Percentiles rank a stretch among this genome's conserved stretches.
Evolutionary conservation across 2,888 invertebrate species (phyloP).

Genomic region (Polydesmus complanatus): DNA sequence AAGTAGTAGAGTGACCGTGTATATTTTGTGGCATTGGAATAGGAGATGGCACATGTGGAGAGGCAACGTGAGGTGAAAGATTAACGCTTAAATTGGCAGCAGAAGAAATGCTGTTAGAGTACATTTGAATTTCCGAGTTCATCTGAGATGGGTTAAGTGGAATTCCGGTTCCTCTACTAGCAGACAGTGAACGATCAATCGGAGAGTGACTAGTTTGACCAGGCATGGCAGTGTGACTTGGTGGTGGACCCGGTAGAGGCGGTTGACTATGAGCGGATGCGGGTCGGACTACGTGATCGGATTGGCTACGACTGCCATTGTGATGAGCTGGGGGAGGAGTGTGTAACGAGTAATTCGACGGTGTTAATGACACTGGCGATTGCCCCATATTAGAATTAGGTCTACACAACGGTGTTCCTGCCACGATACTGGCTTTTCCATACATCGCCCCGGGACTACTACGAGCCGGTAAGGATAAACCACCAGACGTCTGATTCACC

Average conservation of each 20-base stretch:
- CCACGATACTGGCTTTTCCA: conserved; percentile 46
- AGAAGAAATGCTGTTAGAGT: neutral
- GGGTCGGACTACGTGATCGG: neutral
- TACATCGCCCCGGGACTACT: conserved; percentile 64
- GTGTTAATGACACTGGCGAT: conserved; percentile 18
- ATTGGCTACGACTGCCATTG: neutral
- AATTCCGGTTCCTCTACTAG: neutral
- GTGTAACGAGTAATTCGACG: conserved; percentile 22
- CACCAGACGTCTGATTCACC: neutral
- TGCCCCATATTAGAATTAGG: conserved; percentile 37
- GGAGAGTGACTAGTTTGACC: conserved; percentile 11
- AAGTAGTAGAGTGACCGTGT: too few species aligned
- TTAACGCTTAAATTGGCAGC: neutral
- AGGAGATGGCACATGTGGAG: conserved; percentile 7
- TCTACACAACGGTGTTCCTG: conserved; percentile 42
- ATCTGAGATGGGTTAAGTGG: neutral
- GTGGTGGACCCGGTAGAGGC: conserved; percentile 1
- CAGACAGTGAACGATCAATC: neutral
- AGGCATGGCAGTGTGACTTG: conserved; percentile 9
- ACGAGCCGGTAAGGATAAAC: conserved; percentile 35
- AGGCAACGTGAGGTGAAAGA: neutral
- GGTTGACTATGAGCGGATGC: conserved; percentile 10
- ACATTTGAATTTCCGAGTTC: neutral
- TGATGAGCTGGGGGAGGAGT: conserved; percentile 22
- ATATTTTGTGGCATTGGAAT: neutral